phyloP scores from a whole-genome alignment of 2,888 invertebrate species.

The Trichacis sp. region DNA sequence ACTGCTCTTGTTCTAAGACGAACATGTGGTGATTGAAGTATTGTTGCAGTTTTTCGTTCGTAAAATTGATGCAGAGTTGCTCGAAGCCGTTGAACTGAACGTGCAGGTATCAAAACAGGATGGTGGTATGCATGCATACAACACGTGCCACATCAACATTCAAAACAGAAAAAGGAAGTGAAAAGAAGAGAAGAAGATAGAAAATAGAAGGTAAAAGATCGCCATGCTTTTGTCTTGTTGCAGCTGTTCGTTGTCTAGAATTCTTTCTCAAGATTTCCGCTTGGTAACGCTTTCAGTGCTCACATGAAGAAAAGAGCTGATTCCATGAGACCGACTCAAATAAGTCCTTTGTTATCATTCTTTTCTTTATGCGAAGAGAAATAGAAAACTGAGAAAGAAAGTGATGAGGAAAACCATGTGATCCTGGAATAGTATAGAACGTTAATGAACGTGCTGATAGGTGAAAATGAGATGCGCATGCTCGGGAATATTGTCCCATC shows the following conservation, averaged over 20 bases:
- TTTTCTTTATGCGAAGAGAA: constrained; percentile 20
- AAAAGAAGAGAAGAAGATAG: constrained; percentile 39
- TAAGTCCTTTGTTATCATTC: not conserved
- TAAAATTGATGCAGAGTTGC: constrained; percentile 96
- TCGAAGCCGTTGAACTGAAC: constrained; percentile 92
- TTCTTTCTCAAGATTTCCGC: not conserved
- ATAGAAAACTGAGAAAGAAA: constrained; percentile 5
- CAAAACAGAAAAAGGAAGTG: constrained; percentile 28
- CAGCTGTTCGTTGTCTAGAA: no score
- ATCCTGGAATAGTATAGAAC: constrained; percentile 28
- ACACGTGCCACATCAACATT: constrained; percentile 34
- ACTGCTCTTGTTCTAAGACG: constrained; percentile 95
- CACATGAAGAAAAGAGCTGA: constrained; percentile 17
- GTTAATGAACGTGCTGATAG: constrained; percentile 35
- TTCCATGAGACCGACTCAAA: not conserved
- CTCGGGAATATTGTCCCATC: constrained; percentile 48
- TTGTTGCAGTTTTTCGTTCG: constrained; percentile 94
- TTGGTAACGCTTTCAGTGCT: no score
- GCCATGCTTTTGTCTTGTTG: constrained; percentile 31
- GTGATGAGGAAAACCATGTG: not conserved
- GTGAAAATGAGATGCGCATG: constrained; percentile 42
- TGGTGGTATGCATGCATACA: constrained; percentile 35
- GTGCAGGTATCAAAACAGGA: constrained; percentile 41
- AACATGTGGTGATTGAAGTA: constrained; percentile 98
- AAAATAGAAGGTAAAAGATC: constrained; percentile 11